These are phyloP conservation scores for Nymphalis io DNA, from an alignment of 1,140 invertebrate genomes.

Conservation along the genomic window DNA sequence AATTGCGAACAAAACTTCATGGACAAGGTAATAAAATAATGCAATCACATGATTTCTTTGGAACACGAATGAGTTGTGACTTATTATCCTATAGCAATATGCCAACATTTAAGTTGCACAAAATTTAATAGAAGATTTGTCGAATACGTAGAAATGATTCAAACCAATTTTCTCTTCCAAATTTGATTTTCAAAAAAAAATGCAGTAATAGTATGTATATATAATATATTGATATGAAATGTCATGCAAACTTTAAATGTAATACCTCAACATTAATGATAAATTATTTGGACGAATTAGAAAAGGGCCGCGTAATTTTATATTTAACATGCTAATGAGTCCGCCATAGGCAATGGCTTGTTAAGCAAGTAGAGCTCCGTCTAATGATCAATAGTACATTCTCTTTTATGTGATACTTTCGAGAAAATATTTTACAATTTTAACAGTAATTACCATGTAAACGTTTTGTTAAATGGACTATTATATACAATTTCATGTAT, in stretches of 20 bases:
- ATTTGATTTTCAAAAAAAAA: too few relatives aligned
- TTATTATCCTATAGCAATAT: not conserved
- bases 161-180: too few relatives aligned
- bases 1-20: slow-evolving; percentile 1
- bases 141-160: too few relatives aligned
- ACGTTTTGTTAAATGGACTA: slow-evolving; percentile 4
- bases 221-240: too few relatives aligned
- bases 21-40: slow-evolving; percentile 10
- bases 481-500: slow-evolving; percentile 42
- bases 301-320: slow-evolving; percentile 33
- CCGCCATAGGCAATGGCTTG: slow-evolving; percentile 58
- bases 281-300: slow-evolving; percentile 22
- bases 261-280: too few relatives aligned
- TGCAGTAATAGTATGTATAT: too few relatives aligned
- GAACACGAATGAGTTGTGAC: slow-evolving; percentile 13
- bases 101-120: not conserved
- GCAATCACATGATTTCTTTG: slow-evolving; percentile 3
- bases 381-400: slow-evolving; percentile 58
- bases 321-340: slow-evolving; percentile 58
- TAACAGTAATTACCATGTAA: not conserved
- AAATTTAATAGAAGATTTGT: not conserved
- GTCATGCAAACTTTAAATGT: too few relatives aligned
- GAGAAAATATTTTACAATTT: slow-evolving; percentile 16
- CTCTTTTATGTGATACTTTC: slow-evolving; percentile 24
- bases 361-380: slow-evolving; percentile 61